Conservation (phyloP, 2,113 vertebrate genomes). For the Strix aluco region DNA sequence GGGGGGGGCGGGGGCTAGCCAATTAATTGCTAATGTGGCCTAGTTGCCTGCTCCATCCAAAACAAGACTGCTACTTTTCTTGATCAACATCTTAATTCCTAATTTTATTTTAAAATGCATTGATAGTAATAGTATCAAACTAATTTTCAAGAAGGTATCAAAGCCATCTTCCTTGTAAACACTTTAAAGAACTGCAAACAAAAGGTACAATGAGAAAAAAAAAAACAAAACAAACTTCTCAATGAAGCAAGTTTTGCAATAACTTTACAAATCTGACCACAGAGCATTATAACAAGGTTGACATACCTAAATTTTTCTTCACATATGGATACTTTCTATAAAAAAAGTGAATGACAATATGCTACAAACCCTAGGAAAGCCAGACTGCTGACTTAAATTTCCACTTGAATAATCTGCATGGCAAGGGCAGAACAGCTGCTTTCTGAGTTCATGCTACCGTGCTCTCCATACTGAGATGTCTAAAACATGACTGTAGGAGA, state of each 20-base stretch:
- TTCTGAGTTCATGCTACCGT: not conserved
- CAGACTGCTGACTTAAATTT: not conserved
- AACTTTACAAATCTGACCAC: not conserved
- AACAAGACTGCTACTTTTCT: not conserved
- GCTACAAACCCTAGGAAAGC: not conserved
- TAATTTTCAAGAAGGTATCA: not conserved
- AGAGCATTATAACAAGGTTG: rapidly evolving
- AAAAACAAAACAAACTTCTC: not conserved
- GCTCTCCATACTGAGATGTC: not conserved
- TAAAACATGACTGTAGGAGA: not conserved
- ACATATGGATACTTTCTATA: not conserved
- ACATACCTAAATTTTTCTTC: not conserved
- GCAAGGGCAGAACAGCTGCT: not conserved
- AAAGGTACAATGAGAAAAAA: not conserved
- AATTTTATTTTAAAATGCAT: not conserved
- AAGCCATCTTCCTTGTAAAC: not conserved
- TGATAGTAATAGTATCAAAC: rapidly evolving
- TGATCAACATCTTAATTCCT: not conserved
- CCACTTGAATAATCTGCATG: not conserved
- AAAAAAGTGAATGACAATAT: rapidly evolving
- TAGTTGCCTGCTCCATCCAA: not conserved
- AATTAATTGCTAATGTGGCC: not conserved
- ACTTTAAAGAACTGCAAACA: not conserved
- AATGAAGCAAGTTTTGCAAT: not conserved
- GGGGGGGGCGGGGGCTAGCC: not conserved